A percentile compares a stretch with the other conserved stretches of the same genome.
Evolutionary conservation across 1,140 invertebrate species (phyloP).

Genomic region (Matsumurasca onukii): DNA sequence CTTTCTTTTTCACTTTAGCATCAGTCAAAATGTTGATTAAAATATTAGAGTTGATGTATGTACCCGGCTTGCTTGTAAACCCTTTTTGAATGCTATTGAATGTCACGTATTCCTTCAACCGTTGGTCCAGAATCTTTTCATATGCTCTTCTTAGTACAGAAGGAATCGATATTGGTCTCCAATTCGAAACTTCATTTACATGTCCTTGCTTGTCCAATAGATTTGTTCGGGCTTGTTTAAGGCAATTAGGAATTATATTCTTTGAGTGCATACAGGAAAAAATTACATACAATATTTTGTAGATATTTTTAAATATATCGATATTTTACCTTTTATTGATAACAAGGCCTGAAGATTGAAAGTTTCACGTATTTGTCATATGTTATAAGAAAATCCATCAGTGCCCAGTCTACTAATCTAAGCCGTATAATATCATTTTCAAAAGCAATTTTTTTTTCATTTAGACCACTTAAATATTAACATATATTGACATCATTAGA

Average conservation of each 20-base stretch:
- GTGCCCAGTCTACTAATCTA: no score
- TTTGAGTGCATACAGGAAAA: neutral
- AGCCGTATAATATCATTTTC: no score
- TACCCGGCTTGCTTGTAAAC: neutral
- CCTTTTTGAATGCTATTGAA: no score
- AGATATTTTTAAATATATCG: neutral
- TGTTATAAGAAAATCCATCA: no score
- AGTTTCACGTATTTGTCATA: no score
- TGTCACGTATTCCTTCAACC: neutral
- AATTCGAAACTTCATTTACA: neutral
- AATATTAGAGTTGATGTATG: neutral
- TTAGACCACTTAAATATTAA: no score
- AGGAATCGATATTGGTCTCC: neutral
- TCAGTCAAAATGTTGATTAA: neutral
- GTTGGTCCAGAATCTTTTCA: neutral
- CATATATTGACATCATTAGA: no score
- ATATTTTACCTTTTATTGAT: no score
- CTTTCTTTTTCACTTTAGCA: conserved; percentile 1
- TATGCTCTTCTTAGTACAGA: conserved; percentile 2
- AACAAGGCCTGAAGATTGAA: no score
- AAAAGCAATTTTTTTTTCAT: no score
- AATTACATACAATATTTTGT: neutral
- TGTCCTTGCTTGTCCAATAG: neutral
- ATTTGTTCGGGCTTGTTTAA: neutral
- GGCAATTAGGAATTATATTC: neutral